Base-by-base conservation (phyloP, 2,888 invertebrate species). In the Volucella inflata region DNA sequence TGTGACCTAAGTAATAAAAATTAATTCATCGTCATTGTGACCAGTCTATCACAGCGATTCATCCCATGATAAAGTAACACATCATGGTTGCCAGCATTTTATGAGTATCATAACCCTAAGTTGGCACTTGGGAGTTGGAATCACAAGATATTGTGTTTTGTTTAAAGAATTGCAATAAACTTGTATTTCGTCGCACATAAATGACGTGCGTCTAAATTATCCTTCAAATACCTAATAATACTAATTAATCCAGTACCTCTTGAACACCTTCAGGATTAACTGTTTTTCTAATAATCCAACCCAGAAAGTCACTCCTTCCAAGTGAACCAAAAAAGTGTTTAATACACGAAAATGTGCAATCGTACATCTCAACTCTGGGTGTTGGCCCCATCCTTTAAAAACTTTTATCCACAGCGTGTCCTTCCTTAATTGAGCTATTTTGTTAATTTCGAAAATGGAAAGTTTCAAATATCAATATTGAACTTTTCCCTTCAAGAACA, bases 391-490 rank as follows among this genome's bases (percentile, higher is more conserved):
- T 30, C 30, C 6, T 30, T 2, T 30, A 30, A 30, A 6, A 30
- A 30, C 30, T 30, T 30, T 3, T 30, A 30, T 30, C 30, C 16
- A 38, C 67, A 79, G 36, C 59, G 17, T 53, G 53, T 67, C 44
- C 70, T 65, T 53, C 55, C 71, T 80, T 84, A 84, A 85, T 85
- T 81, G 76, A 81, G 85, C 80, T 81, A 84, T 81, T 85, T 85
- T 38, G 71, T 76, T 72, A 76, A 81, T 81, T 85, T 72, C 62
- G 48, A 72, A 60, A 71, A 81, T 76, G 62, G 40, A 76, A 80
- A 76, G 67, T 85, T 85, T 81, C 76, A 81, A 75, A 81, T 81
- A 57, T 72, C 85, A 85, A 81, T 85, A 85, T 81, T 81, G 85
- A 60, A 76, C 6, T 16, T 38, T 40, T 40, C 57, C 57, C 40